Percentiles rank a stretch among this genome's conserved stretches.
phyloP scores from a whole-genome alignment of 53 echinoderm and acorn worm genomes.

The Glandiceps talaboti region DNA sequence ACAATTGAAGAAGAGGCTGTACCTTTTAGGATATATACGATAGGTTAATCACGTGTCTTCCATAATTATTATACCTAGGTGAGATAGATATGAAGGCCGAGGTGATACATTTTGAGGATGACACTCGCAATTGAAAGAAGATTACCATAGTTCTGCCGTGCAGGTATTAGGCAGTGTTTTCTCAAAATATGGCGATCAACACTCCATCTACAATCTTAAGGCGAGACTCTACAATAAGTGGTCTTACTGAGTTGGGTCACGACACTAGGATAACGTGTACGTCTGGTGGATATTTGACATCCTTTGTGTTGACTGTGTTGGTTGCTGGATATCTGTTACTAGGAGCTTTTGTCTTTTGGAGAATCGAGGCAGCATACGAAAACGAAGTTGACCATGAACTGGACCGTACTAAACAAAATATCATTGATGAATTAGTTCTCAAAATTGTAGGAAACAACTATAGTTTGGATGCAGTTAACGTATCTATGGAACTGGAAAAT shows the following conservation, averaged over 20 bases:
- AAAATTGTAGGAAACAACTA: background rate
- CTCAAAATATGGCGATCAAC: too few species aligned
- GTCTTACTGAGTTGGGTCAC: background rate
- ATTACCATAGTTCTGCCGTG: too few species aligned
- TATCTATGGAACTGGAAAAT: background rate
- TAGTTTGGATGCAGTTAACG: background rate
- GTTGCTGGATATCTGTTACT: background rate
- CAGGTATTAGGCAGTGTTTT: too few species aligned
- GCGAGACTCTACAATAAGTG: background rate
- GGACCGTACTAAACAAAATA: background rate
- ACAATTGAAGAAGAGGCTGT: too few species aligned
- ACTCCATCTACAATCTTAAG: too few species aligned
- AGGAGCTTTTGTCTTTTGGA: background rate
- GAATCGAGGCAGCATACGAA: background rate
- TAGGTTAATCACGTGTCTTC: too few species aligned
- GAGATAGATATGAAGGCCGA: too few species aligned
- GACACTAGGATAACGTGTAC: background rate
- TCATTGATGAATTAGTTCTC: background rate
- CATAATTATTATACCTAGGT: too few species aligned
- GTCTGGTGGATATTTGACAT: background rate
- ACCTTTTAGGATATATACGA: too few species aligned
- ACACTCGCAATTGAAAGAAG: too few species aligned
- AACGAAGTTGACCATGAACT: background rate
- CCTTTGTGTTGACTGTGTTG: background rate
- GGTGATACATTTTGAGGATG: too few species aligned